Percentiles rank a stretch among this genome's conserved stretches.
Evolutionary conservation across 2,888 invertebrate species (phyloP).

Genomic region (Cecidostiba fungosa): DNA sequence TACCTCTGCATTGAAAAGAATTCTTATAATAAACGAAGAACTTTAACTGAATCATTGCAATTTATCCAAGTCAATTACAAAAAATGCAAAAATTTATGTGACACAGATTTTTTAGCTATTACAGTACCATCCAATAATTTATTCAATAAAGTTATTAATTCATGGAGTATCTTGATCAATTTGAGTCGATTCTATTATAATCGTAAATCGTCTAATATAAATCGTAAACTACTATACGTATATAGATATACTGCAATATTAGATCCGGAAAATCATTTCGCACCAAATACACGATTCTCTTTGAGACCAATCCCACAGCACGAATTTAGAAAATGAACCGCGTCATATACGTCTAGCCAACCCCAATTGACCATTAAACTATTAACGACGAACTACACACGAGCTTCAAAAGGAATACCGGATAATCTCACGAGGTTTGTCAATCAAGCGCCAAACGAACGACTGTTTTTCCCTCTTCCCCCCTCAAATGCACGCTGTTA

Average conservation of each 20-base stretch:
- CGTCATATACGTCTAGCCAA: not conserved
- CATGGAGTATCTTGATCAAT: too few species aligned
- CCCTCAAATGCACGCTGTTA: not conserved
- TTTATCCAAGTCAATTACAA: too few species aligned
- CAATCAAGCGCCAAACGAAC: not conserved
- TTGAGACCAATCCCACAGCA: not conserved
- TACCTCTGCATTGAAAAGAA: too few species aligned
- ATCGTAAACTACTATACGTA: too few species aligned
- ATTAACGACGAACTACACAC: not conserved
- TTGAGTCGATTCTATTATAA: too few species aligned
- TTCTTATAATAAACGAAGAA: too few species aligned
- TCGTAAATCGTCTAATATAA: too few species aligned
- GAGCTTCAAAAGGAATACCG: slow-evolving; percentile 22
- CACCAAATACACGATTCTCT: not conserved
- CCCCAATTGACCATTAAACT: slow-evolving; percentile 6
- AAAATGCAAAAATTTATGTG: too few species aligned
- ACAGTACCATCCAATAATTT: too few species aligned
- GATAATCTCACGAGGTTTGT: slow-evolving; percentile 2
- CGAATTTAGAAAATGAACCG: slow-evolving; percentile 24
- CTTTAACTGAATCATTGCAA: too few species aligned
- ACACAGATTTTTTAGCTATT: too few species aligned
- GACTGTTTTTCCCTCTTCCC: not conserved
- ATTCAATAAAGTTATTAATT: too few species aligned
- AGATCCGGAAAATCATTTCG: not conserved
- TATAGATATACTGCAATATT: not conserved